These are phyloP conservation scores for Lophochroa leadbeateri DNA, from an alignment of 2,113 vertebrate genomes.

Conservation along the genomic window DNA sequence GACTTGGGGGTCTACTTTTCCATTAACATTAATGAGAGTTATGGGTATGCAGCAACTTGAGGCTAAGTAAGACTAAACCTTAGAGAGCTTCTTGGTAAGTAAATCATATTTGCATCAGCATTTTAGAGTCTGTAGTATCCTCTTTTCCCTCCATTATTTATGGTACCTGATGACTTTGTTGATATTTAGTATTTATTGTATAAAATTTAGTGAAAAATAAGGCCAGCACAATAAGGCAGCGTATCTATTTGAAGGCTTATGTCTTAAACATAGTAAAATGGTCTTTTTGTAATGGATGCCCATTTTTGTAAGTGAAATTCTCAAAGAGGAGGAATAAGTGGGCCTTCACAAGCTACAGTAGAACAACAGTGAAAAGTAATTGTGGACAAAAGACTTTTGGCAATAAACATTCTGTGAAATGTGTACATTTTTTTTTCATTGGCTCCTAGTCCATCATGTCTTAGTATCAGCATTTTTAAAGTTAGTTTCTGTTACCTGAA, in stretches of 20 bases:
- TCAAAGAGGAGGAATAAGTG: neutral
- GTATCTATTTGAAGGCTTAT: neutral
- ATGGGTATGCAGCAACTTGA: constrained; percentile 14
- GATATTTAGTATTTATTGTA: neutral
- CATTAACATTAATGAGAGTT: constrained; percentile 70
- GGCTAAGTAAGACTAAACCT: constrained; percentile 10
- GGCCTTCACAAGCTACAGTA: neutral
- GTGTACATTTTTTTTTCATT: neutral
- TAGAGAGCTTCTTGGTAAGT: constrained; percentile 11
- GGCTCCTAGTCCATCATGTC: neutral
- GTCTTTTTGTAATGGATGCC: neutral
- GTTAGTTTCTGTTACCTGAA: neutral
- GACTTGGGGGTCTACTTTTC: constrained; percentile 56
- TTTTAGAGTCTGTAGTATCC: constrained; percentile 2
- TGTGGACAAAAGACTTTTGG: neutral
- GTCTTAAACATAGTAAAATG: neutral
- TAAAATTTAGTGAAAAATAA: neutral
- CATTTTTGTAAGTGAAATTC: neutral
- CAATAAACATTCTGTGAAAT: neutral
- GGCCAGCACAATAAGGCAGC: neutral
- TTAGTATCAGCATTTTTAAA: neutral
- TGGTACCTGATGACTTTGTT: neutral
- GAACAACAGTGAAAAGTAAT: neutral
- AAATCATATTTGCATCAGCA: constrained; percentile 44
- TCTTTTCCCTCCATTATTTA: neutral